Evolutionary conservation across 2,797 vertebrate species (phyloP).

Genomic region (Microtus obscurus): DNA sequence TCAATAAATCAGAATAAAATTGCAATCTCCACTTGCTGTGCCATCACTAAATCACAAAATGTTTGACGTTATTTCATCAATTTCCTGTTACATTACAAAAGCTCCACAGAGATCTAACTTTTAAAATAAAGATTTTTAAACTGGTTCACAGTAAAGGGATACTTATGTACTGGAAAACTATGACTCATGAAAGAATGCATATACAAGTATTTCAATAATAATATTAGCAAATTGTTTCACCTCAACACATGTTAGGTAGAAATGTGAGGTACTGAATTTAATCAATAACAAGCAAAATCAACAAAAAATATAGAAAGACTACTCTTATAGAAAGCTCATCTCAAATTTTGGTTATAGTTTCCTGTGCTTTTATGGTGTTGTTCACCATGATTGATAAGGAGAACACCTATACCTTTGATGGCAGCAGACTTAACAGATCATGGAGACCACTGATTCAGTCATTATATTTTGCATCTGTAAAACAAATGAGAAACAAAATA

Average conservation of each 20-base stretch:
- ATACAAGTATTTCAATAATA: not conserved
- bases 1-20: slow-evolving; percentile 57
- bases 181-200: slow-evolving; percentile 18
- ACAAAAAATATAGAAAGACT: not conserved
- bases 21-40: slow-evolving; percentile 23
- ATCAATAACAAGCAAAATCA: slow-evolving; percentile 14
- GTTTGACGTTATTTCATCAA: slow-evolving; percentile 23
- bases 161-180: slow-evolving; percentile 1
- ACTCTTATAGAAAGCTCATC: not conserved
- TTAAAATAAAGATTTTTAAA: slow-evolving; percentile 4
- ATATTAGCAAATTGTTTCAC: slow-evolving; percentile 18
- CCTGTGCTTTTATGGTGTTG: not conserved
- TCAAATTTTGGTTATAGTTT: slow-evolving; percentile 38
- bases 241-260: not conserved
- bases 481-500: not conserved
- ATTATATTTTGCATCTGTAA: not conserved
- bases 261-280: slow-evolving; percentile 7
- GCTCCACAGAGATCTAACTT: slow-evolving; percentile 31
- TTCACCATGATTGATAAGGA: not conserved
- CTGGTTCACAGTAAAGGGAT: not conserved
- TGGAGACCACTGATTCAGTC: not conserved
- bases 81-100: slow-evolving; percentile 2
- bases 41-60: slow-evolving; percentile 58
- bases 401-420: not conserved
- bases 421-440: not conserved